These are phyloP conservation scores for Alviniconcha strummeri DNA, from an alignment of 2,888 invertebrate genomes.

Conservation along the genomic window DNA sequence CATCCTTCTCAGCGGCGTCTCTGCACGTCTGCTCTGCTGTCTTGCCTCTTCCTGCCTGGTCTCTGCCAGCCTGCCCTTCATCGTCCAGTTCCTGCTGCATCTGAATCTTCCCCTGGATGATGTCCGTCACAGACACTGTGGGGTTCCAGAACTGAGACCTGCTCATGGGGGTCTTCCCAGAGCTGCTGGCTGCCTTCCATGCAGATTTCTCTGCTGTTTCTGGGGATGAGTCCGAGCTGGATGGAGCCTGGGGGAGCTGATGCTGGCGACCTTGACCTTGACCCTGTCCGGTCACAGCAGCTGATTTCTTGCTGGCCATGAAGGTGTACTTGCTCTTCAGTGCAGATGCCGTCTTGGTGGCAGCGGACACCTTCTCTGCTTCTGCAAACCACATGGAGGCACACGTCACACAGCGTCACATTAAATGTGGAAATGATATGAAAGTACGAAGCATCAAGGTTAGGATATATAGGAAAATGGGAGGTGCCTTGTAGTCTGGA, in stretches of 20 bases:
- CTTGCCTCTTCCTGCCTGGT: neutral
- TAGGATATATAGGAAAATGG: too few species aligned
- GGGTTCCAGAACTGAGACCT: neutral
- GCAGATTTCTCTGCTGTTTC: slow-evolving; percentile 19
- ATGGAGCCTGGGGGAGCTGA: neutral
- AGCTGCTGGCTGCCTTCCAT: slow-evolving; percentile 1
- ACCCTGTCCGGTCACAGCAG: neutral
- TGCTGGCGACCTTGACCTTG: neutral
- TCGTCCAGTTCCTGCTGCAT: neutral
- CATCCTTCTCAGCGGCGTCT: too few species aligned
- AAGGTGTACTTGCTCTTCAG: slow-evolving; percentile 65
- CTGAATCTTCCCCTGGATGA: slow-evolving; percentile 16
- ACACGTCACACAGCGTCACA: neutral
- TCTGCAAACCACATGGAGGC: neutral
- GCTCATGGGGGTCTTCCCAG: neutral
- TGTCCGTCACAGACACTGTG: slow-evolving; percentile 8
- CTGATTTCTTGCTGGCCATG: slow-evolving; percentile 48
- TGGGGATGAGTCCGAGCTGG: neutral
- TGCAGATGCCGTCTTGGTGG: slow-evolving; percentile 63
- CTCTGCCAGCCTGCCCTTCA: neutral
- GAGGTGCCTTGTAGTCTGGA: too few species aligned
- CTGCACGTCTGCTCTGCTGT: neutral
- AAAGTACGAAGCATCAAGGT: too few species aligned
- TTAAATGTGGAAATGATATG: too few species aligned
- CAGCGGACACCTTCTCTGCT: slow-evolving; percentile 37